Evolutionary conservation across 2,113 vertebrate genomes (phyloP).

Genomic region (Delphinus delphis): DNA sequence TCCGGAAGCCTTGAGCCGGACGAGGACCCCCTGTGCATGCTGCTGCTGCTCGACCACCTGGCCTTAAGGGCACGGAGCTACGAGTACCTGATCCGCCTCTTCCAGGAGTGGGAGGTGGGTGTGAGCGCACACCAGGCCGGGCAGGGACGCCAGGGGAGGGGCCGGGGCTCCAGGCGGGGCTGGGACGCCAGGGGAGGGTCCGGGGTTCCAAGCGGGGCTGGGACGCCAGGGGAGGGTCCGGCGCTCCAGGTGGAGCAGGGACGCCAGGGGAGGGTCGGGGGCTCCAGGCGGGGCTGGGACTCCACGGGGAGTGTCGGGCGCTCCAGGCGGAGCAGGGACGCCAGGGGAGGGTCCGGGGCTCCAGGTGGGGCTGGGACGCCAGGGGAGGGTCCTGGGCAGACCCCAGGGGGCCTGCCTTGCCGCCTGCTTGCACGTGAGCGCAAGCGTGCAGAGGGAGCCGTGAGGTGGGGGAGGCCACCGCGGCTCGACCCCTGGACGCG

Average conservation of each 20-base stretch:
- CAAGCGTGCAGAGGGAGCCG: background rate
- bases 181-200: too few species aligned
- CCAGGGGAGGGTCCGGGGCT: background rate
- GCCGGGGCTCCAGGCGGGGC: background rate
- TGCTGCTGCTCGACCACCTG: conserved; percentile 94
- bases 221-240: too few species aligned
- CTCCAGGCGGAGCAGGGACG: background rate
- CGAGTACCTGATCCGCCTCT: conserved; percentile 88
- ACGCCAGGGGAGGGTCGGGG: background rate
- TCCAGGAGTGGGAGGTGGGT: conserved; percentile 96
- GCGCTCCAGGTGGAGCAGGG: rapidly evolving
- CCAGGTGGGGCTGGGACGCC: too few species aligned
- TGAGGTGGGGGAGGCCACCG: background rate
- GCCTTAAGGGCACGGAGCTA: conserved; percentile 92
- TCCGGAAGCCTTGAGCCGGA: conserved; percentile 92
- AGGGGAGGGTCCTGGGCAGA: too few species aligned
- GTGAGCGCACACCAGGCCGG: rapidly evolving
- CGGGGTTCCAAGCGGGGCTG: too few species aligned
- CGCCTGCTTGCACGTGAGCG: background rate
- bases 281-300: too few species aligned
- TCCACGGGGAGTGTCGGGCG: too few species aligned
- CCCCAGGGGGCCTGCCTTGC: background rate
- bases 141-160: background rate
- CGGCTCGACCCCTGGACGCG: background rate
- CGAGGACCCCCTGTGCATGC: conserved; percentile 93